Evolutionary conservation across 2,797 vertebrate species (phyloP).

Genomic region (Erethizon dorsatum): DNA sequence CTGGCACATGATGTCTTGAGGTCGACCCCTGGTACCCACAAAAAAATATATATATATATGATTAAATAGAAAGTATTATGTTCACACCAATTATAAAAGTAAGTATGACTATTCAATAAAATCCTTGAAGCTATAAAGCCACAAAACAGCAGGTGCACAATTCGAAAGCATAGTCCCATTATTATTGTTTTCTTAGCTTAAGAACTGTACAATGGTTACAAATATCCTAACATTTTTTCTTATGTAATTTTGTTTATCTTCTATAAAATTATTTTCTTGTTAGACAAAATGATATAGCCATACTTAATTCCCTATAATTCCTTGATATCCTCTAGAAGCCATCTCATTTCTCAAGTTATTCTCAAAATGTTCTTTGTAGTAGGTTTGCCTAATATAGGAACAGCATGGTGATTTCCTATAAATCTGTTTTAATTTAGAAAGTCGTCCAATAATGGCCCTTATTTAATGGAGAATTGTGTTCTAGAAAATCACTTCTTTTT

Average conservation of each 20-base stretch:
- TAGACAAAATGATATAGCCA: neutral
- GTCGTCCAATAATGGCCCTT: neutral
- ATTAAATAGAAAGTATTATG: neutral
- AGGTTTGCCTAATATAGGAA: neutral
- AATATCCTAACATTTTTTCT: neutral
- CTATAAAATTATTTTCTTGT: neutral
- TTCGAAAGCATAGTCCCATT: neutral
- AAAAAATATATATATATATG: too few species aligned
- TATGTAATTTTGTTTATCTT: neutral
- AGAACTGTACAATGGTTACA: neutral
- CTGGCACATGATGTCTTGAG: too few species aligned
- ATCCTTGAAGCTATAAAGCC: neutral
- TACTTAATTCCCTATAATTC: neutral
- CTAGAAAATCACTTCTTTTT: too few species aligned
- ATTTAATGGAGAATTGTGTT: neutral
- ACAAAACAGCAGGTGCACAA: neutral
- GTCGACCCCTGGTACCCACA: too few species aligned
- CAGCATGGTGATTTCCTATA: neutral
- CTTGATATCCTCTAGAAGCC: neutral
- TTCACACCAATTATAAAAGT: neutral
- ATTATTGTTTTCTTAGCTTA: neutral
- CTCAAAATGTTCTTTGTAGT: neutral
- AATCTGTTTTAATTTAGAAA: conserved; percentile 8
- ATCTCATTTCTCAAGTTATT: conserved; percentile 5
- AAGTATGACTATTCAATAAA: neutral